Base-by-base conservation (phyloP, 2,797 vertebrate species). In the Danio tinwini region DNA sequence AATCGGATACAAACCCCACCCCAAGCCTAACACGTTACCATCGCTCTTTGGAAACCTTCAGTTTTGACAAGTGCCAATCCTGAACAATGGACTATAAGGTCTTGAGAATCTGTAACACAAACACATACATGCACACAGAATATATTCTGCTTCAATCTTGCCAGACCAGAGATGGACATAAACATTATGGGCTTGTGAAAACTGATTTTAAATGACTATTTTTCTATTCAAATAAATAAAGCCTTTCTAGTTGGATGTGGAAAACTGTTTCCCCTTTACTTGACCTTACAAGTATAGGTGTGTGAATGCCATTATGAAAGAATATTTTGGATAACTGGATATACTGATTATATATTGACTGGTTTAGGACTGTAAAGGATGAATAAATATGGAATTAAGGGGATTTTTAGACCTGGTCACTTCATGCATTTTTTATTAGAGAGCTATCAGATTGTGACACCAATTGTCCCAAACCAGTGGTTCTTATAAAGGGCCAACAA, bases 1-100 rank as follows among this genome's bases (percentile, higher is more conserved):
- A 58, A 99, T 99, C 19, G 97, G 97, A 50, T 99, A 97, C 90
- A 98, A 98, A 78, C 96, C 97, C 0, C 96, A 97, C 87, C 96
- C 96, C 45, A 98, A 98, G 87, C 94, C 95, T 0, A 94, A 93
- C 52, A 96, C 93, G 6, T 92, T 96, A 74, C 93, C 96, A 0
- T 95, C 96, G 0, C 92, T 97, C 19, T 98, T 98, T 86, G 96
- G 96, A 74, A 96, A 94, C 87, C 94, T 99, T 86, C 96, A 98
- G 87, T 98, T 97, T 91, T 98, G 85, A 85, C 47, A 9, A 12
- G 50, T 17, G 5, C 21, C 63, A 29, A 52, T 62, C 2, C 8
- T 10, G n/a, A 50, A 49, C 10, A 40, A 58, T 19, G 29, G 58
- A 70, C 67, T n/a, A 37, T 7, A 47, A 52, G 45, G 16, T 63